Percentiles rank a stretch among this genome's conserved stretches.
Evolutionary conservation across 2,797 vertebrate genomes (phyloP).

Genomic region (Helarctos malayanus): DNA sequence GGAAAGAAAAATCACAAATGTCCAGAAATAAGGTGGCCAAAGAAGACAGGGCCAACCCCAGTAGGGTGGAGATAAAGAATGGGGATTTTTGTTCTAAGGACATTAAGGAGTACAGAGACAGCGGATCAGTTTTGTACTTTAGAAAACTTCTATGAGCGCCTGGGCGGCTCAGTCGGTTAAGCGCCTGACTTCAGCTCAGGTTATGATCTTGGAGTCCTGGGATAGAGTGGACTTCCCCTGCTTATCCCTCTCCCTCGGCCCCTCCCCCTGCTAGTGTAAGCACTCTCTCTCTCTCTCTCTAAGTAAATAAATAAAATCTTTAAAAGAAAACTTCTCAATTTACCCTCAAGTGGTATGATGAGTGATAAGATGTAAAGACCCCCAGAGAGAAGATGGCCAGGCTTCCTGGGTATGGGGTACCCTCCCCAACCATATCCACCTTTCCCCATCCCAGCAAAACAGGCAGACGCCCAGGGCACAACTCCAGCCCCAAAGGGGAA

Average conservation of each 20-base stretch:
- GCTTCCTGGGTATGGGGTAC: too few relatives aligned
- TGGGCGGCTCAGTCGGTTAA: neutral
- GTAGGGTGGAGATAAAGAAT: neutral
- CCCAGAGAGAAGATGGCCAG: neutral
- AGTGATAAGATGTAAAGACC: neutral
- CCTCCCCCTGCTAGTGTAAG: neutral
- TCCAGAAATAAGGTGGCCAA: neutral
- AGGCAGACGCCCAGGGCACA: neutral
- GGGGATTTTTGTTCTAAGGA: neutral
- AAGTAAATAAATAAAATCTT: neutral
- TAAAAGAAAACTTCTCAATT: neutral
- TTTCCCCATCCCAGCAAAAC: neutral
- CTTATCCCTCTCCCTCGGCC: neutral
- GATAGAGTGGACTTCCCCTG: neutral
- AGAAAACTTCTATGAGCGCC: neutral
- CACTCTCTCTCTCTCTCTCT: neutral
- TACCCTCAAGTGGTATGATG: neutral
- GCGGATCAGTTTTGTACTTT: neutral
- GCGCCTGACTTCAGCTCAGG: neutral
- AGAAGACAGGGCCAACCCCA: neutral
- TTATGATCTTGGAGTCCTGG: neutral
- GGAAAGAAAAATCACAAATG: neutral
- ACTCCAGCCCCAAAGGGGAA: neutral
- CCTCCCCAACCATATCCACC: neutral
- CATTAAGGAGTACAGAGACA: neutral